Conservation (phyloP, 2,113 vertebrate genomes). For the Regulus satrapa region DNA sequence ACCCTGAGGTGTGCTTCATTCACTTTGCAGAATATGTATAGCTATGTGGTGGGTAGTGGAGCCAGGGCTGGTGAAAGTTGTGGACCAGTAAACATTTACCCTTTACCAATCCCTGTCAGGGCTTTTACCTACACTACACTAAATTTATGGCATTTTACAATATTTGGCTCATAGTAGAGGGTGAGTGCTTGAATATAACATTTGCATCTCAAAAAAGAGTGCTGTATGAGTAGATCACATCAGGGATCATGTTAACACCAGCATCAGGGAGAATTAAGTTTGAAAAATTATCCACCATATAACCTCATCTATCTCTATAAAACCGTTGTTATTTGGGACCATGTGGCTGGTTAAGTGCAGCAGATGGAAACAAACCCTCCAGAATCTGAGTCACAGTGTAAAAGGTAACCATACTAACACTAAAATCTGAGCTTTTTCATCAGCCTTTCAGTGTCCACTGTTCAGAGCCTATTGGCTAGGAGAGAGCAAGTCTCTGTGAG, state of each 20-base stretch:
- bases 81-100: neutral
- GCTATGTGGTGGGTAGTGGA: neutral
- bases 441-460: neutral
- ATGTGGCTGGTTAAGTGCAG: neutral
- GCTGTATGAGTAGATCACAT: neutral
- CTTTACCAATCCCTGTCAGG: neutral
- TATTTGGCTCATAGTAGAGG: neutral
- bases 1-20: neutral
- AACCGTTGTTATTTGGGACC: neutral
- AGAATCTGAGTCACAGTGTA: neutral
- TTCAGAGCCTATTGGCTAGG: neutral
- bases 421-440: neutral
- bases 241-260: neutral
- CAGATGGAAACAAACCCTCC: neutral
- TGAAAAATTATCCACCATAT: neutral
- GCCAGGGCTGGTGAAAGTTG: neutral
- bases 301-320: neutral
- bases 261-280: neutral
- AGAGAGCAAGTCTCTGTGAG: neutral
- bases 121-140: neutral
- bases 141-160: neutral
- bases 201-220: neutral
- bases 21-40: neutral
- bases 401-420: neutral
- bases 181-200: accelerated